phyloP scores from a whole-genome alignment of 2,113 vertebrate species.

The Sebastes schlegelii region DNA sequence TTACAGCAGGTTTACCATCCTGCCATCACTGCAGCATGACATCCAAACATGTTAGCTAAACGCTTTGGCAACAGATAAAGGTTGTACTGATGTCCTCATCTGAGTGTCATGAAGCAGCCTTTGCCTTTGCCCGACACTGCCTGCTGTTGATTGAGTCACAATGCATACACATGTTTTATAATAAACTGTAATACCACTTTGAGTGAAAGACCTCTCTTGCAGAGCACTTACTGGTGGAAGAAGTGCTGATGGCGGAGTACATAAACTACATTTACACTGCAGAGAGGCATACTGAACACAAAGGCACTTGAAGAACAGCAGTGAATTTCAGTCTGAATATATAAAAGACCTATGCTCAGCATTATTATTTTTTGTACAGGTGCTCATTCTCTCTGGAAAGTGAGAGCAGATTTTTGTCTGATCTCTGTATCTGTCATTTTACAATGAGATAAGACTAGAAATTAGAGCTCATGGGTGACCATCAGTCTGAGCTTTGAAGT shows the following conservation, averaged over 20 bases:
- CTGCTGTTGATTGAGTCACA: constrained; percentile 38
- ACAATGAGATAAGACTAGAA: constrained; percentile 3
- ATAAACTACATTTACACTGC: constrained; percentile 37
- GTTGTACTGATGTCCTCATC: constrained; percentile 30
- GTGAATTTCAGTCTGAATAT: constrained; percentile 44
- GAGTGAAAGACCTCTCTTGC: constrained; percentile 40
- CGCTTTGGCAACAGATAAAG: constrained; percentile 46
- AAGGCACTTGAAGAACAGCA: constrained; percentile 47
- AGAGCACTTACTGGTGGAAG: constrained; percentile 33
- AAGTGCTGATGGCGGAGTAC: constrained; percentile 53
- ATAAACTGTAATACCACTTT: not conserved
- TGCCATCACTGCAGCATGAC: constrained; percentile 35
- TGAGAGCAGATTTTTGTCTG: constrained; percentile 1
- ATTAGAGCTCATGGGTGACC: not conserved
- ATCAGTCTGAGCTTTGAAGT: constrained; percentile 2
- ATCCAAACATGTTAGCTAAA: constrained; percentile 39
- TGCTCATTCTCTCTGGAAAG: not conserved
- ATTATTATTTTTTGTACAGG: constrained; percentile 44
- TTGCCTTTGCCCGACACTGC: not conserved
- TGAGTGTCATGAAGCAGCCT: constrained; percentile 35
- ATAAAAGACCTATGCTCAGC: constrained; percentile 52
- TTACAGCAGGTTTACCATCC: constrained; percentile 26
- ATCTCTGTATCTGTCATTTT: constrained; percentile 5
- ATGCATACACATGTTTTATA: constrained; percentile 31
- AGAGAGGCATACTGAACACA: constrained; percentile 47